A percentile compares a stretch with the other conserved stretches of the same genome.
Conservation (phyloP, 2,113 vertebrate genomes). For the Takifugu bimaculatus region DNA sequence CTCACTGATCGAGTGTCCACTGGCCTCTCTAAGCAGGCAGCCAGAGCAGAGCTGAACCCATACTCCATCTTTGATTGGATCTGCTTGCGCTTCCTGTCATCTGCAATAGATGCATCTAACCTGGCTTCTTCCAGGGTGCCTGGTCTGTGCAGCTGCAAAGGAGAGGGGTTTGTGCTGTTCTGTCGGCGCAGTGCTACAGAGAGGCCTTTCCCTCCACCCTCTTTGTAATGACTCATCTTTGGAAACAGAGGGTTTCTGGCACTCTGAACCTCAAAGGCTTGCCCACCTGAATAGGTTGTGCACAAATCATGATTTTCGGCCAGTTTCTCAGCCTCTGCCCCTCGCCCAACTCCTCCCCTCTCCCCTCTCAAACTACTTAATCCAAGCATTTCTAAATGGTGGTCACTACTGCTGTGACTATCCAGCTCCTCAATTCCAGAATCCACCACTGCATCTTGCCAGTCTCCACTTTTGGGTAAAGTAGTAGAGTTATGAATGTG, state of each 20-base stretch:
- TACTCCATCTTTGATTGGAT: constrained; percentile 58
- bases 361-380: constrained; percentile 58
- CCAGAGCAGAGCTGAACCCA: constrained; percentile 57
- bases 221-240: constrained; percentile 67
- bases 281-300: constrained; percentile 80
- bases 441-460: constrained; percentile 80
- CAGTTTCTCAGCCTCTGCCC: constrained; percentile 54
- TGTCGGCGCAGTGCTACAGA: constrained; percentile 64
- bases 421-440: constrained; percentile 90
- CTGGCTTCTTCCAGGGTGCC: constrained; percentile 52
- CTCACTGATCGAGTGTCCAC: constrained; percentile 51
- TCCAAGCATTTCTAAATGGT: constrained; percentile 83
- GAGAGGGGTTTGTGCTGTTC: constrained; percentile 69
- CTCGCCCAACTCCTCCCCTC: constrained; percentile 42
- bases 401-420: constrained; percentile 88
- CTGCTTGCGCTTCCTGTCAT: constrained; percentile 45
- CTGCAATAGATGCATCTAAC: constrained; percentile 39
- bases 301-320: constrained; percentile 79
- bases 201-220: constrained; percentile 47
- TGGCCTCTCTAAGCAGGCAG: constrained; percentile 69
- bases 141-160: constrained; percentile 61
- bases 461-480: constrained; percentile 65
- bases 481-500: constrained; percentile 34
- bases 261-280: constrained; percentile 76
- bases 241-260: constrained; percentile 66